Conservation (phyloP, 2,113 vertebrate species). For the Chelonoidis abingdonii region DNA sequence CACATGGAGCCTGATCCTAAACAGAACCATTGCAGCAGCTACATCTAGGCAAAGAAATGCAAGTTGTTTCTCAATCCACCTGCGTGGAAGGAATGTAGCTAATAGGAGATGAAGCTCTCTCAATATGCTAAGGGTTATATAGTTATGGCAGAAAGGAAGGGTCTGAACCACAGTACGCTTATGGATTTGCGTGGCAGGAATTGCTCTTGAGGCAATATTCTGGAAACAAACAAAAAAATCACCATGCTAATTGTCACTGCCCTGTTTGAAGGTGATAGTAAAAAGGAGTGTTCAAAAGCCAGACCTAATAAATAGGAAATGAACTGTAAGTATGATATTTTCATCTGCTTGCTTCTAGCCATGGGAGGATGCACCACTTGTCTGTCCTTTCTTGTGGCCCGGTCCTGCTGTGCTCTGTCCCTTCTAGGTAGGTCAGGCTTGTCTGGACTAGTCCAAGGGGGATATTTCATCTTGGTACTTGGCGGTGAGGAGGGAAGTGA, state of each 20-base stretch:
- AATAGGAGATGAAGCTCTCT: neutral
- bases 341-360: neutral
- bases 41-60: neutral
- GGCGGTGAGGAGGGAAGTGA: neutral
- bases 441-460: neutral
- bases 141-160: neutral
- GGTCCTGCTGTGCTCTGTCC: neutral
- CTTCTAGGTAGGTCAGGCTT: neutral
- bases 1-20: neutral
- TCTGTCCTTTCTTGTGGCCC: neutral
- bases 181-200: slow-evolving; percentile 23
- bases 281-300: neutral
- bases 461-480: neutral
- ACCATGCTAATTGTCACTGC: neutral
- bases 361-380: neutral
- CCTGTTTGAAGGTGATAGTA: neutral
- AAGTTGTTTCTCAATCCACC: neutral
- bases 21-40: neutral
- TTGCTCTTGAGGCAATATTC: slow-evolving; percentile 14
- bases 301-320: slow-evolving; percentile 58
- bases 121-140: neutral
- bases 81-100: neutral
- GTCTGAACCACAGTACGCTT: neutral
- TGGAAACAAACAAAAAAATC: neutral
- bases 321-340: slow-evolving; percentile 46